phyloP scores from a whole-genome alignment of 2,113 vertebrate genomes.

The Lasiurus borealis region DNA sequence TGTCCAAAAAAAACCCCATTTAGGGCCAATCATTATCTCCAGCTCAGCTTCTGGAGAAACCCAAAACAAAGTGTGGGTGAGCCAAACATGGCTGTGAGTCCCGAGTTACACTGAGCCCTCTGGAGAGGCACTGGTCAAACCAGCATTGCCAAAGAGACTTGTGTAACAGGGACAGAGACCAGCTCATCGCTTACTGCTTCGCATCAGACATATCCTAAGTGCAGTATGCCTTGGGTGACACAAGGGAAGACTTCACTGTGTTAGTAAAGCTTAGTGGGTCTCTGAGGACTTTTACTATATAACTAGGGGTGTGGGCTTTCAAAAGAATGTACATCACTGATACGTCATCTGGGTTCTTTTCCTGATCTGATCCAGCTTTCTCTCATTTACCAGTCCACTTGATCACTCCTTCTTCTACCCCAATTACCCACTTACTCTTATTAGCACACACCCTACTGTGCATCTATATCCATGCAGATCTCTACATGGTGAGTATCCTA shows the following conservation, averaged over 20 bases:
- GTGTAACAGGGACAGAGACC: not conserved
- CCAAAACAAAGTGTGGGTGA: not conserved
- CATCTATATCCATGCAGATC: accelerated
- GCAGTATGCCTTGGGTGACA: not conserved
- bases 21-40: not conserved
- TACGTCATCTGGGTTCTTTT: not conserved
- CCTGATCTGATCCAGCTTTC: not conserved
- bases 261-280: not conserved
- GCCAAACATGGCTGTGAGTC: not conserved
- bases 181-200: not conserved
- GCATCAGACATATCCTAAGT: not conserved
- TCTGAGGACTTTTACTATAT: not conserved
- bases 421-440: too few relatives aligned
- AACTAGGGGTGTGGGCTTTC: not conserved
- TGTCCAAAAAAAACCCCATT: not conserved
- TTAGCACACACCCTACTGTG: accelerated
- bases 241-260: not conserved
- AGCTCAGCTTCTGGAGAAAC: not conserved
- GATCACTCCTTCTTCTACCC: not conserved
- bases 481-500: not conserved
- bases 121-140: not conserved
- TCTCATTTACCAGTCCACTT: not conserved
- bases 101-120: not conserved
- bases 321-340: not conserved
- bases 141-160: not conserved